These are phyloP conservation scores for Cryptus viduatorius DNA, from an alignment of 2,888 invertebrate genomes.

Conservation along the genomic window DNA sequence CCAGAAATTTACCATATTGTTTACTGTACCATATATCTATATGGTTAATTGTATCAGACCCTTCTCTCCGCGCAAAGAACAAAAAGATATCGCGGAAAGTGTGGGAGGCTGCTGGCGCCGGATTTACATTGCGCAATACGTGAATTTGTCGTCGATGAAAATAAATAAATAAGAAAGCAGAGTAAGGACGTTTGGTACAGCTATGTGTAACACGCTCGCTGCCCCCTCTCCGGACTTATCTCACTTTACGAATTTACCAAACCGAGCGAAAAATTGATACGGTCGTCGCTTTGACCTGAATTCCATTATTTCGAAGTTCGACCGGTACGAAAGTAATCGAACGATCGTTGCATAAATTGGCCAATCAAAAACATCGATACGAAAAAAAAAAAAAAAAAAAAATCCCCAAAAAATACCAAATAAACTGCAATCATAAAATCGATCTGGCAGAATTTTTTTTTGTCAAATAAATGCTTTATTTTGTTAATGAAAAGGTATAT, in stretches of 20 bases:
- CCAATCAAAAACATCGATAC: background rate
- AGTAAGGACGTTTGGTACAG: slow-evolving; percentile 64
- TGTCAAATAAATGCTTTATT: background rate
- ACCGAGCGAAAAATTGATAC: slow-evolving; percentile 38
- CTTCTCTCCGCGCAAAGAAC: no score
- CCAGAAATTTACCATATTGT: no score
- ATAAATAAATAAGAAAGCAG: slow-evolving; percentile 60
- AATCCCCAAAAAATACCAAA: background rate
- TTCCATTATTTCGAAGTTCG: slow-evolving; percentile 47
- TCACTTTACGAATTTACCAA: slow-evolving; percentile 29
- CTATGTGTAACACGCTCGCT: slow-evolving; percentile 6
- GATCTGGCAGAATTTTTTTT: background rate
- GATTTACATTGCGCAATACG: slow-evolving; percentile 66
- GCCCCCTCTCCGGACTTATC: background rate
- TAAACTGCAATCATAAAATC: background rate
- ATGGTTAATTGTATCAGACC: no score
- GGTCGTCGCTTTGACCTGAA: slow-evolving; percentile 51
- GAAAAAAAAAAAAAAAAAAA: background rate
- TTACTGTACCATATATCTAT: no score
- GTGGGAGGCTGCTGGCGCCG: slow-evolving; percentile 71
- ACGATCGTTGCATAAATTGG: background rate
- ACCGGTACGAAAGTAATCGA: slow-evolving; percentile 34
- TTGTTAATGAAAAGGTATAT: background rate
- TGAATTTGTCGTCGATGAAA: slow-evolving; percentile 23
- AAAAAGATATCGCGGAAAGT: slow-evolving; percentile 68